phyloP scores from a whole-genome alignment of 1,140 invertebrate species.

The Drosophila kanapiae region DNA sequence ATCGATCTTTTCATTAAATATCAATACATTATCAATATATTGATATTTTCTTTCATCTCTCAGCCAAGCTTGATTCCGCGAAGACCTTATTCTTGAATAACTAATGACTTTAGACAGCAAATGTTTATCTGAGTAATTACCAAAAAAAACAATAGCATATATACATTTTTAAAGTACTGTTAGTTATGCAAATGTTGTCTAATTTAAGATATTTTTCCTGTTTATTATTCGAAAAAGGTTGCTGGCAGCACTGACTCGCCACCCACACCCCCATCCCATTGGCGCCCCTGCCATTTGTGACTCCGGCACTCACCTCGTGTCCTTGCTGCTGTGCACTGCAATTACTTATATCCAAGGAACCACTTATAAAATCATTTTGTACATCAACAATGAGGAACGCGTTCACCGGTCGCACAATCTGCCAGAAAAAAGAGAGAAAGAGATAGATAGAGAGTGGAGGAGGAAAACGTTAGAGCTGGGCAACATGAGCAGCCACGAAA shows the following conservation, averaged over 20 bases:
- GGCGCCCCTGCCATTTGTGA: constrained; percentile 30
- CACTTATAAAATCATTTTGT: constrained; percentile 99
- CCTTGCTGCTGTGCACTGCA: constrained; percentile 97
- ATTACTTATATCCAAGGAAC: constrained; percentile 96
- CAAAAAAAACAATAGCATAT: no score
- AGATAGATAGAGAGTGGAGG: constrained; percentile 9
- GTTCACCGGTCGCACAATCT: constrained; percentile 94
- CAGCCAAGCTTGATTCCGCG: no score
- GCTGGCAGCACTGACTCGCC: constrained; percentile 15
- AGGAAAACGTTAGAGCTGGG: constrained; percentile 35
- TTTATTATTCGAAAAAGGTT: neutral
- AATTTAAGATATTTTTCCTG: neutral
- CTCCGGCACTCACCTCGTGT: constrained; percentile 88
- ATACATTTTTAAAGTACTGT: no score
- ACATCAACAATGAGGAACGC: constrained; percentile 98
- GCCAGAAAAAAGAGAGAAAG: constrained; percentile 67
- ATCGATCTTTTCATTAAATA: no score
- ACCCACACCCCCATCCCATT: constrained; percentile 10
- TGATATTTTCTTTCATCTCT: no score
- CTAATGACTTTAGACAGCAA: no score
- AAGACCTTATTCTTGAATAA: no score
- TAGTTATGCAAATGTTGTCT: neutral
- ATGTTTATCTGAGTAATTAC: no score
- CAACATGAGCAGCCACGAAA: constrained; percentile 50
- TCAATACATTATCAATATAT: no score